phyloP scores from a whole-genome alignment of 2,888 invertebrate genomes.

The Caenorhabditis wallacei region DNA sequence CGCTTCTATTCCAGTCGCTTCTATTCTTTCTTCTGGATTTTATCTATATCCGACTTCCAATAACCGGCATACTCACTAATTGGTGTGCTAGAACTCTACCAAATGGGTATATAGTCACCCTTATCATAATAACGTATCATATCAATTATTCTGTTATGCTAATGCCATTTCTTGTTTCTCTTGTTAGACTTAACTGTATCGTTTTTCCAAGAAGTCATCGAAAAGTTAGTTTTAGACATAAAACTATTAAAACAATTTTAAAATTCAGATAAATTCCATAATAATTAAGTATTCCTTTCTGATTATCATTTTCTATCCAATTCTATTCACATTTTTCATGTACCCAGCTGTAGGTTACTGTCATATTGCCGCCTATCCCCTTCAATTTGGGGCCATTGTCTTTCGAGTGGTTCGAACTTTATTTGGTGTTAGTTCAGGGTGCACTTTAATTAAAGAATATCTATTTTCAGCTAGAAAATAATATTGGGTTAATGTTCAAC shows the following conservation, averaged over 20 bases:
- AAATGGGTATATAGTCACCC: slow-evolving; percentile 1
- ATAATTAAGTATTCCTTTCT: slow-evolving; percentile 9
- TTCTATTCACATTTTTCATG: slow-evolving; percentile 48
- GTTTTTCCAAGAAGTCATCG: slow-evolving; percentile 26
- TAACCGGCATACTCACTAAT: not conserved
- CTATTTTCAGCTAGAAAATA: not conserved
- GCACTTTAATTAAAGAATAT: not conserved
- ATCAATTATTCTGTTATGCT: not conserved
- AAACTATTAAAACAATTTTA: no score
- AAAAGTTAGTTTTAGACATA: not conserved
- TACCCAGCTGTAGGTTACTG: slow-evolving; percentile 45
- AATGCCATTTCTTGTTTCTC: slow-evolving; percentile 1
- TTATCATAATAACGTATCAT: slow-evolving; percentile 7
- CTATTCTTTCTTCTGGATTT: slow-evolving; percentile 10
- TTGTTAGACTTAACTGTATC: slow-evolving; percentile 7
- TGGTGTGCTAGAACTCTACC: slow-evolving; percentile 19
- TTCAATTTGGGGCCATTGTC: slow-evolving; percentile 31
- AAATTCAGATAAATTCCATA: slow-evolving; percentile 14
- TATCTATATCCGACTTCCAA: slow-evolving; percentile 2
- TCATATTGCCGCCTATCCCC: slow-evolving; percentile 2
- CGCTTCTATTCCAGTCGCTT: slow-evolving; percentile 4
- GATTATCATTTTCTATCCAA: slow-evolving; percentile 27
- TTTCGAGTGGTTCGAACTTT: not conserved
- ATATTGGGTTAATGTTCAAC: slow-evolving; percentile 1
- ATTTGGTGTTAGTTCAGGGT: slow-evolving; percentile 26